Percentiles rank a stretch among this genome's conserved stretches.
phyloP scores from a whole-genome alignment of 2,797 vertebrate species.

The Gorsachius magnificus region DNA sequence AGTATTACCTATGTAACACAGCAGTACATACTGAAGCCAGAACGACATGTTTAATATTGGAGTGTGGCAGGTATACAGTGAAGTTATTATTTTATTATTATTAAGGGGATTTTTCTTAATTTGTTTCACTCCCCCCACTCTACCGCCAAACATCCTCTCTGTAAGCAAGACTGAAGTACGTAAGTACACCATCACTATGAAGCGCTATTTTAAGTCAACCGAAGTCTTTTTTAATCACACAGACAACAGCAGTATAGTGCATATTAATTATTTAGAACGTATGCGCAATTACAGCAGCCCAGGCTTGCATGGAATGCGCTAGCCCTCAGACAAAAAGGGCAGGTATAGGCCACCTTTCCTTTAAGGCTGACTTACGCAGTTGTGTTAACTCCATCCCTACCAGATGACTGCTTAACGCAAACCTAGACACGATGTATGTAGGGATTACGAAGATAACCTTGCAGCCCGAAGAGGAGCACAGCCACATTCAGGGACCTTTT shows the following conservation, averaged over 20 bases:
- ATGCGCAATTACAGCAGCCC: not conserved
- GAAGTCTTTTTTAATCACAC: not conserved
- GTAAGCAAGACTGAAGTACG: not conserved
- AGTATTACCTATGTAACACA: fast-evolving
- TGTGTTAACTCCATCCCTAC: not conserved
- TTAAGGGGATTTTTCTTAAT: not conserved
- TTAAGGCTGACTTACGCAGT: not conserved
- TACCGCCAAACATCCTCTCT: not conserved
- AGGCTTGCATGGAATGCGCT: not conserved
- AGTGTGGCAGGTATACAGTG: not conserved
- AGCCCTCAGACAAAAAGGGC: not conserved
- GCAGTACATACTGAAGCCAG: not conserved
- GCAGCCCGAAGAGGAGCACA: not conserved
- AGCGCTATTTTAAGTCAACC: not conserved
- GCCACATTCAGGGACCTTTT: not conserved
- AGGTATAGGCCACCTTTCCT: not conserved
- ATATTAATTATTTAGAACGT: not conserved
- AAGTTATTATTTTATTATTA: not conserved
- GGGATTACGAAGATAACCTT: not conserved
- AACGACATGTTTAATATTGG: not conserved
- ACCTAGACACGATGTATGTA: not conserved
- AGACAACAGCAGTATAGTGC: not conserved
- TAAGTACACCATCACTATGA: not conserved
- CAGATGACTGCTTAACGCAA: not conserved
- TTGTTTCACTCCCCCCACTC: not conserved